phyloP scores from a whole-genome alignment of 2,888 invertebrate species.

The Steromphala cineraria region DNA sequence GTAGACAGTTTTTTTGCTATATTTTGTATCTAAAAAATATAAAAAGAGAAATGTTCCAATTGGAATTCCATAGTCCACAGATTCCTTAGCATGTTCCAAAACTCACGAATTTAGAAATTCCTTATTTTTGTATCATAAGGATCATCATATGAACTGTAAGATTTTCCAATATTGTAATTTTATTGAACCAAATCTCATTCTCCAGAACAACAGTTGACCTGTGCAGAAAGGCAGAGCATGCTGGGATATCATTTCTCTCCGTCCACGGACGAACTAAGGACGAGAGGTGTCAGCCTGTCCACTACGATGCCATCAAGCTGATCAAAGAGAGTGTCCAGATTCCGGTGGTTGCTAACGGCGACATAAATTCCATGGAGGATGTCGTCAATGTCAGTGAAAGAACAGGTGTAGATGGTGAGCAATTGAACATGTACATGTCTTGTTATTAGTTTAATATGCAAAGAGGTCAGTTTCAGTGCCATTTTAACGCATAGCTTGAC shows the following conservation, averaged over 20 bases:
- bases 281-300: conserved; percentile 84
- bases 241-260: conserved; percentile 91
- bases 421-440: no score
- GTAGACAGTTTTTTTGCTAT: no score
- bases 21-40: no score
- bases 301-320: conserved; percentile 83
- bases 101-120: no score
- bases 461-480: no score
- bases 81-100: no score
- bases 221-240: conserved; percentile 86
- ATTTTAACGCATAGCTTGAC: no score
- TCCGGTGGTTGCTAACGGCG: conserved; percentile 95
- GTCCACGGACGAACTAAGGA: conserved; percentile 93
- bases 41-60: no score
- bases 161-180: not conserved
- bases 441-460: no score
- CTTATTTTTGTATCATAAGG: no score
- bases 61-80: no score
- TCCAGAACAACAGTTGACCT: conserved; percentile 83
- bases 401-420: conserved; percentile 82
- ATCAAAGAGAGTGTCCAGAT: conserved; percentile 84
- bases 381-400: conserved; percentile 81
- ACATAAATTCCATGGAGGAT: conserved; percentile 85
- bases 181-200: conserved; percentile 1
- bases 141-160: no score